A percentile compares a stretch with the other conserved stretches of the same genome.
Conservation (phyloP, 2,113 vertebrate species). For the Microcebus ravelobensis region DNA sequence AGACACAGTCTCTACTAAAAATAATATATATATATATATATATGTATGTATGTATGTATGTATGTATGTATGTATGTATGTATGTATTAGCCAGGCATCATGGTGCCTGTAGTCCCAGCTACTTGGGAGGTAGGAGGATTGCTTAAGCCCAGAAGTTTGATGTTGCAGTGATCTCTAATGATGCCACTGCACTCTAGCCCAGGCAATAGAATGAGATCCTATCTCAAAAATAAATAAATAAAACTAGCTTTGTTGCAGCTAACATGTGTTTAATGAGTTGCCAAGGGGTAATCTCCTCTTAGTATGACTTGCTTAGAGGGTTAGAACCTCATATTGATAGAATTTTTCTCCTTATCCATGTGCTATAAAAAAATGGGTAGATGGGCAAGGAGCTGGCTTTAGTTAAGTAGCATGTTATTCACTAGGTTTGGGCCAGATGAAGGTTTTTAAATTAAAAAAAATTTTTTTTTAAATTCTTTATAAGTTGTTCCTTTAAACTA, state of each 20-base stretch:
- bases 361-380: not conserved
- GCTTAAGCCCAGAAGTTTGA: no score
- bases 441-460: not conserved
- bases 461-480: not conserved
- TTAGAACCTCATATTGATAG: not conserved
- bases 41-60: no score
- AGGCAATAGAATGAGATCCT: no score
- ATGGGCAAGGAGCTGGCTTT: not conserved
- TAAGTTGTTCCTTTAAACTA: constrained; percentile 56
- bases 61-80: no score
- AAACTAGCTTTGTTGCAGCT: not conserved
- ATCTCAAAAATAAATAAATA: no score
- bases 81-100: no score
- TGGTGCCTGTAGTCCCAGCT: no score
- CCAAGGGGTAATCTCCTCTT: not conserved
- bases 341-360: not conserved
- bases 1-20: no score
- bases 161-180: no score
- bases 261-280: not conserved
- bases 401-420: not conserved
- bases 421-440: not conserved
- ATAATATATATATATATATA: no score
- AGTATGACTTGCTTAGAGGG: not conserved
- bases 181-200: no score
- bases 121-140: no score